A percentile compares a stretch with the other conserved stretches of the same genome.
Conservation (phyloP, 2,797 vertebrate species). For the Galaxias olidus region DNA sequence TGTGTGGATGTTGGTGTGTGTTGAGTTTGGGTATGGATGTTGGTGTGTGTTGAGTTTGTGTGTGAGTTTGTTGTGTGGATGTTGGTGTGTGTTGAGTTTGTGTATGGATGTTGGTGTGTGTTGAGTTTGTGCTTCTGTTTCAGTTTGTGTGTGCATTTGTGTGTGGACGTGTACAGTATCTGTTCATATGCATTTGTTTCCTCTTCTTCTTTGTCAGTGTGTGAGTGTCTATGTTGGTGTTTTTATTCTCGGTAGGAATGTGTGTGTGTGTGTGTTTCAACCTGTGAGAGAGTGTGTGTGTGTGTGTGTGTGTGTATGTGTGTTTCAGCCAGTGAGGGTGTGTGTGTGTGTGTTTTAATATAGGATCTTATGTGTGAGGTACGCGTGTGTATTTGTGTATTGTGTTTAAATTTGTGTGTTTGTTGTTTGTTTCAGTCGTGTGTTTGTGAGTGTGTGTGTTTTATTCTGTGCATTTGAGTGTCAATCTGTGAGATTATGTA, state of each 20-base stretch:
- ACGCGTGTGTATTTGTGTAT: too few species aligned
- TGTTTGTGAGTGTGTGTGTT: too few species aligned
- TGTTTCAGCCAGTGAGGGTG: constrained; percentile 11
- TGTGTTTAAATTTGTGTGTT: too few species aligned
- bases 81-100: too few species aligned
- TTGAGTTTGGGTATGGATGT: too few species aligned
- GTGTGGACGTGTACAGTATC: neutral
- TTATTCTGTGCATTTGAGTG: too few species aligned
- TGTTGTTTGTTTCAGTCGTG: too few species aligned
- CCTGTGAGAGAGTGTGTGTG: neutral
- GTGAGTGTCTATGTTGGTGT: constrained; percentile 3
- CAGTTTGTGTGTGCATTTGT: neutral
- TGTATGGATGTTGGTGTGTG: too few species aligned
- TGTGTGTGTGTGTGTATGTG: neutral
- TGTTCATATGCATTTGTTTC: neutral
- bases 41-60: too few species aligned
- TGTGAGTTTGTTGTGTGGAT: too few species aligned
- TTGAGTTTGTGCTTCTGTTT: neutral
- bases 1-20: too few species aligned
- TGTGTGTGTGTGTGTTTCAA: neutral
- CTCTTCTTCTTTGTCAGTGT: neutral
- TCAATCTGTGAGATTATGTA: too few species aligned
- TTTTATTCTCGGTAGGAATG: neutral
- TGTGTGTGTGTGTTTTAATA: neutral
- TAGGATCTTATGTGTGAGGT: neutral